These are phyloP conservation scores for Dendrolimus houi DNA, from an alignment of 2,888 invertebrate genomes.

Conservation along the genomic window DNA sequence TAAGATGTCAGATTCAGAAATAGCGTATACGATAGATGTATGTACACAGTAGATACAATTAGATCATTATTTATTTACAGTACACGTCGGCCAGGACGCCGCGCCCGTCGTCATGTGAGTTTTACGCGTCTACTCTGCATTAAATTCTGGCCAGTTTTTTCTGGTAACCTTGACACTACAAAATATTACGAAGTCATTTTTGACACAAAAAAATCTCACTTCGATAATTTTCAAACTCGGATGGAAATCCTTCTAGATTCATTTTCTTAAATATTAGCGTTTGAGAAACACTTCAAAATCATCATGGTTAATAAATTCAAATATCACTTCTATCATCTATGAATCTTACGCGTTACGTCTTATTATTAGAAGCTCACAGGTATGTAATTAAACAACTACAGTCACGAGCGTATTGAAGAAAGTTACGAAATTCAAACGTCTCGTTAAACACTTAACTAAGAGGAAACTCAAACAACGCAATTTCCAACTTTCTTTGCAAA, in stretches of 20 bases:
- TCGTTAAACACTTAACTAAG: constrained; percentile 38
- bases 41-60: constrained; percentile 43
- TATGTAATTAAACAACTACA: constrained; percentile 20
- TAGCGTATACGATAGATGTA: constrained; percentile 43
- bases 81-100: constrained; percentile 22
- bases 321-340: no score
- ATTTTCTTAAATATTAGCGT: no score
- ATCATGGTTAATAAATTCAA: no score
- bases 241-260: no score
- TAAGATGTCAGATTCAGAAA: constrained; percentile 47
- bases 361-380: constrained; percentile 8
- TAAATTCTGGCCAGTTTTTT: constrained; percentile 39
- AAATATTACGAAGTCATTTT: constrained; percentile 17
- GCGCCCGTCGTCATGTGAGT: constrained; percentile 41
- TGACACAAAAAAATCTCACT: no score
- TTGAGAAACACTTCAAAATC: no score
- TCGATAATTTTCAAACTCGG: no score
- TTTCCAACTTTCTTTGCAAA: constrained; percentile 48
- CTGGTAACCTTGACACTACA: constrained; percentile 55
- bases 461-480: constrained; percentile 35
- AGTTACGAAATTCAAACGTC: constrained; percentile 34
- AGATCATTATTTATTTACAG: constrained; percentile 74
- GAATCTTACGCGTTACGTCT: not conserved
- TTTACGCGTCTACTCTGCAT: constrained; percentile 38
- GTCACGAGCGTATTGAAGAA: constrained; percentile 26